Evolutionary conservation across 1,140 invertebrate genomes (phyloP).

Genomic region (Telenomus remus): DNA sequence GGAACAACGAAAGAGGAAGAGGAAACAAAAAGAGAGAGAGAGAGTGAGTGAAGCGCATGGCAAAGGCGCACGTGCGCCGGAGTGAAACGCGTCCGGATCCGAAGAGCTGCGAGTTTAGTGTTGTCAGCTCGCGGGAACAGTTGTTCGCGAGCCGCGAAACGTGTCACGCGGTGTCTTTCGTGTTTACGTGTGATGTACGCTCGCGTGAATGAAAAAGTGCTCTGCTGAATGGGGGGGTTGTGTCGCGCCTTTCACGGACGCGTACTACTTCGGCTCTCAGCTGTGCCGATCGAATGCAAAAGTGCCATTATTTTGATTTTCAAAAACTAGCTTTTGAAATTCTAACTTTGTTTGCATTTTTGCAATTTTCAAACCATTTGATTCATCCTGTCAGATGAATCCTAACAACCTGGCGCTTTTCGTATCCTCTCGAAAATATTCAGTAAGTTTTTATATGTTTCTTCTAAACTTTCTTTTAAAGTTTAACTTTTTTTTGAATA

Average conservation of each 20-base stretch:
- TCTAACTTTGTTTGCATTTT: too few species aligned
- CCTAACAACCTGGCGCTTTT: too few species aligned
- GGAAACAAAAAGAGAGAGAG: conserved; percentile 2
- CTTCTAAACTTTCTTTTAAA: too few species aligned
- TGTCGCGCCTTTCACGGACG: conserved; percentile 31
- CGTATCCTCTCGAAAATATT: too few species aligned
- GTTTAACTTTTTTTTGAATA: too few species aligned
- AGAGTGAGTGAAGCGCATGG: conserved; percentile 22
- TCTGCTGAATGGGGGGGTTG: conserved; percentile 40
- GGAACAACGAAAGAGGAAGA: conserved; percentile 1
- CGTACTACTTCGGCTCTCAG: conserved; percentile 24
- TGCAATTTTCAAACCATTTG: not conserved
- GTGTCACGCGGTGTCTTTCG: conserved; percentile 40
- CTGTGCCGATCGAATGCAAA: conserved; percentile 14
- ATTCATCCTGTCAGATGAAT: not conserved
- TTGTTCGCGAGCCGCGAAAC: conserved; percentile 69
- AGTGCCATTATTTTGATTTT: not conserved
- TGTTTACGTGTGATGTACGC: not conserved
- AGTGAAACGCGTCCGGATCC: conserved; percentile 43
- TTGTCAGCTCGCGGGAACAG: conserved; percentile 64
- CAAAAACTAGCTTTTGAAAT: too few species aligned
- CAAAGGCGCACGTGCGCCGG: conserved; percentile 44
- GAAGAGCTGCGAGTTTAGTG: conserved; percentile 32
- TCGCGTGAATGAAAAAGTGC: conserved; percentile 27
- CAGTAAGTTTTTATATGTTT: too few species aligned